Conservation (phyloP, 2,888 invertebrate species). For the Ornithoptera alexandrae region DNA sequence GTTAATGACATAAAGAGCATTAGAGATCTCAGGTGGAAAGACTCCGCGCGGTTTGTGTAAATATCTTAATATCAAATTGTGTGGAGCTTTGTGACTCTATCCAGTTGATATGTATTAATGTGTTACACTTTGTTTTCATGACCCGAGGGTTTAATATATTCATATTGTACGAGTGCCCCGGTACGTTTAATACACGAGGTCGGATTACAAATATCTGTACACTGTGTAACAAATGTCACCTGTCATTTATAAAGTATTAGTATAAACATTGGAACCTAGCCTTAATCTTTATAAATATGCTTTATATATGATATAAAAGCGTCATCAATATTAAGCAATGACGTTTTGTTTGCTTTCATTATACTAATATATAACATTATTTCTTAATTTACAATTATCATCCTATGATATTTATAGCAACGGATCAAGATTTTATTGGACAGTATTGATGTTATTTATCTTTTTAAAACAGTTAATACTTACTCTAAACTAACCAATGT, state of each 20-base stretch:
- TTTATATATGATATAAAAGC: no score
- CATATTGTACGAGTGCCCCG: not conserved
- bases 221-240: not conserved
- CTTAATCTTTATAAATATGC: not conserved
- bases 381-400: no score
- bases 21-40: slow-evolving; percentile 13
- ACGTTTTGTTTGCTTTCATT: no score
- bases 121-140: slow-evolving; percentile 5
- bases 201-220: not conserved
- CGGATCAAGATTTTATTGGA: no score
- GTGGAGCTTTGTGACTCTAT: slow-evolving; percentile 10
- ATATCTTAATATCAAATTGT: slow-evolving; percentile 29
- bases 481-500: no score
- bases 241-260: not conserved
- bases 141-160: slow-evolving; percentile 8
- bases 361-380: no score
- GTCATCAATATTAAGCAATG: no score
- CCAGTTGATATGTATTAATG: not conserved
- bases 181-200: not conserved
- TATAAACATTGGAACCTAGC: slow-evolving; percentile 1
- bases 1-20: slow-evolving; percentile 32
- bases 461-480: no score
- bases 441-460: no score
- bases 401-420: no score
- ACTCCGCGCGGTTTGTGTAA: slow-evolving; percentile 10